Percentiles rank a stretch among this genome's conserved stretches.
phyloP scores from a whole-genome alignment of 2,113 vertebrate species.

The Pipra filicauda region DNA sequence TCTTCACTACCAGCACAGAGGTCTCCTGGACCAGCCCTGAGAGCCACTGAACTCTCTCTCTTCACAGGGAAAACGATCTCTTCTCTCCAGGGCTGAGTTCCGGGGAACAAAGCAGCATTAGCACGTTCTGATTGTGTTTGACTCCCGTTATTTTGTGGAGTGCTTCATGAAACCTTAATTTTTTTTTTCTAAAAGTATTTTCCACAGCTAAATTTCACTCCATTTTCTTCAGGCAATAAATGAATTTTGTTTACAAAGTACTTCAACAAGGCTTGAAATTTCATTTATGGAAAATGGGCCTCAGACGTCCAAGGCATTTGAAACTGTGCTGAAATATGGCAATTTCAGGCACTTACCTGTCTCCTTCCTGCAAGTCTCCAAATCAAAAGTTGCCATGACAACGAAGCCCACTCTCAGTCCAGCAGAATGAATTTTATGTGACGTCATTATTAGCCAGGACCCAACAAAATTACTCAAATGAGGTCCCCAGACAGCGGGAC shows the following conservation, averaged over 20 bases:
- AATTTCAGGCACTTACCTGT: conserved; percentile 63
- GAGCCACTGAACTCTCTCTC: neutral
- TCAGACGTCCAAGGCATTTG: neutral
- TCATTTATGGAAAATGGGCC: conserved; percentile 20
- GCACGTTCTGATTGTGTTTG: neutral
- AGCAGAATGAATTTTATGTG: neutral
- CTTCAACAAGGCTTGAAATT: conserved; percentile 33
- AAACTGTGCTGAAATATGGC: conserved; percentile 44
- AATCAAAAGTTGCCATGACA: conserved; percentile 56
- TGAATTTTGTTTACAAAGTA: conserved; percentile 52
- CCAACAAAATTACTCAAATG: conserved; percentile 15
- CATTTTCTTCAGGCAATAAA: conserved; percentile 2
- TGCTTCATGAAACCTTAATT: neutral
- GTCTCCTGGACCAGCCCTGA: neutral
- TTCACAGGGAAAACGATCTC: neutral
- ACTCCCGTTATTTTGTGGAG: neutral
- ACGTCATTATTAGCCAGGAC: conserved; percentile 26
- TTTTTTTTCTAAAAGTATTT: neutral
- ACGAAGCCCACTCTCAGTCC: conserved; percentile 14
- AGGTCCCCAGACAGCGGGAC: neutral
- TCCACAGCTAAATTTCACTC: neutral
- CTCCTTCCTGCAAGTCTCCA: neutral
- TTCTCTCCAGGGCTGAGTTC: neutral
- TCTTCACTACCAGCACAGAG: neutral
- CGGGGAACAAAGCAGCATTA: neutral